A percentile compares a stretch with the other conserved stretches of the same genome.
Conservation (phyloP, 1,140 invertebrate genomes). For the Orchesella cincta region DNA sequence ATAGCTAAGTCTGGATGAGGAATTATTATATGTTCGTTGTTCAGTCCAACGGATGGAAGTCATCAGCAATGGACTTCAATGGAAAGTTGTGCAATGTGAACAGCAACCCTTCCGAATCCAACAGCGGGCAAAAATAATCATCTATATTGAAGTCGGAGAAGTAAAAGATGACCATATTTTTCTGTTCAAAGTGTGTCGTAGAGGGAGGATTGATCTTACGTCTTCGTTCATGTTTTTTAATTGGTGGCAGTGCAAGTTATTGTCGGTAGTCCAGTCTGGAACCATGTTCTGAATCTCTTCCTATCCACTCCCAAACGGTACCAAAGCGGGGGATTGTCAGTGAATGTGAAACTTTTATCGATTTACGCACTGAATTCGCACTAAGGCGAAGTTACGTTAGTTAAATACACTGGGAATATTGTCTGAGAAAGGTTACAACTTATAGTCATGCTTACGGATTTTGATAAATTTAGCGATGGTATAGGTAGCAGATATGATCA, state of each 20-base stretch:
- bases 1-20: neutral
- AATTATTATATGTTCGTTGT: neutral
- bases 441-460: too few species aligned
- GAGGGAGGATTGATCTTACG: too few species aligned
- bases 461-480: neutral
- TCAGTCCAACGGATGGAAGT: neutral
- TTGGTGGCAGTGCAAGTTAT: neutral
- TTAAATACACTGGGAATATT: too few species aligned
- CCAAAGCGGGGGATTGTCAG: neutral
- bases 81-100: neutral
- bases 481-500: constrained; percentile 37
- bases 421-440: too few species aligned
- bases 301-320: neutral
- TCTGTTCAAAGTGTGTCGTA: constrained; percentile 30
- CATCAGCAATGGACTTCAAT: neutral
- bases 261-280: constrained; percentile 18
- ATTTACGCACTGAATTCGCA: too few species aligned
- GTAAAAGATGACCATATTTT: constrained; percentile 23
- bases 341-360: too few species aligned
- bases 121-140: too few species aligned
- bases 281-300: neutral
- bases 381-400: too few species aligned
- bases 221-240: too few species aligned
- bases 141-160: constrained; percentile 28
- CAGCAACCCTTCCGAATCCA: neutral